A percentile compares a stretch with the other conserved stretches of the same genome.
Conservation (phyloP, 2,797 vertebrate species). For the Sparidentex hasta region DNA sequence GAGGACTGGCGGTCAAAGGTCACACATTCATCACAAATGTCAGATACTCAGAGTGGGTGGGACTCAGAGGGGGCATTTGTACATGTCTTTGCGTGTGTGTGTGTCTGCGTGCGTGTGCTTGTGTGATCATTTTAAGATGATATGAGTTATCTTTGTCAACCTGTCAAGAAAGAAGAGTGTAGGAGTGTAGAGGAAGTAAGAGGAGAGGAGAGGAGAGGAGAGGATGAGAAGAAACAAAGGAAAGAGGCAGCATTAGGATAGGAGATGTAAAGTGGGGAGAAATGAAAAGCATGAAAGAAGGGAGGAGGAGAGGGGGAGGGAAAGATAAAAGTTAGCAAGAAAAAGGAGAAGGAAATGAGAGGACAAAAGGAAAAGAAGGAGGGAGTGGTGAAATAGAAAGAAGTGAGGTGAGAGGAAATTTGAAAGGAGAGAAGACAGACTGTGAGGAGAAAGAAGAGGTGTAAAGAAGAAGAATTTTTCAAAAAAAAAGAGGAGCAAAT, state of each 20-base stretch:
- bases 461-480: neutral
- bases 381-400: neutral
- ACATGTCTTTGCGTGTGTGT: constrained; percentile 14
- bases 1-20: constrained; percentile 74
- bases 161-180: constrained; percentile 19
- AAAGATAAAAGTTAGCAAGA: neutral
- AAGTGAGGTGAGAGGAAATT: neutral
- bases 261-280: too few species aligned
- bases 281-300: neutral
- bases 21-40: constrained; percentile 71
- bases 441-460: neutral
- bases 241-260: neutral
- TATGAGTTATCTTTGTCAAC: constrained; percentile 18
- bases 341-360: neutral
- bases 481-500: neutral
- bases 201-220: neutral
- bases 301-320: neutral
- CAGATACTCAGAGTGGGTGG: constrained; percentile 42
- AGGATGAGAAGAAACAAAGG: neutral
- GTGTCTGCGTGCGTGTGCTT: constrained; percentile 5
- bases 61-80: constrained; percentile 29
- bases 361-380: neutral
- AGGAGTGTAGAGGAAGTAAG: neutral
- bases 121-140: constrained; percentile 19
- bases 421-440: neutral